Base-by-base conservation (phyloP, 2,888 invertebrate genomes). In the Zootermopsis nevadensis region DNA sequence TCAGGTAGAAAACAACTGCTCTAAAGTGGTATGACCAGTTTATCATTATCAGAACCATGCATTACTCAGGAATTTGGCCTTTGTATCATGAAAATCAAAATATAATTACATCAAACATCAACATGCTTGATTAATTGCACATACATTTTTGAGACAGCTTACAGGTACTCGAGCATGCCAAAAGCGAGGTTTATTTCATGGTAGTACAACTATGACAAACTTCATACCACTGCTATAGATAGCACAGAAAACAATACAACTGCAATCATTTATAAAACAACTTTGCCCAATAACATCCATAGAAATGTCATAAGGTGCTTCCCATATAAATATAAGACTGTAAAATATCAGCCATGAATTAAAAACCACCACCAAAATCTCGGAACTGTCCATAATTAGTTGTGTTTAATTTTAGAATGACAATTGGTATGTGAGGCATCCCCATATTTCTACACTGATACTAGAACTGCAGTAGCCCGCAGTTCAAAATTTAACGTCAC, bases 1-100 rank as follows among this genome's bases (percentile, higher is more conserved):
- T 74, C 74, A 74, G 74, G 74, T 74, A 74, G 42, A 74, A n/a
- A 33, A 72, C 19, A 53, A 53, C 60, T n/a, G 60, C 15, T 60
- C 60, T 60, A 27, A 60, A 72, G 31, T 74, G 38, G n/a, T 7
- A n/a, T 66, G 27, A 12, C 38, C 79, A 79, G 79, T 60, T 74
- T n/a, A 38, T 74, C 4, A 60, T 60, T 15, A 60, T 1, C 27
- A 31, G n/a, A 79, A 79, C 30, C 60, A 35, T 77, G 53, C 77
- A 33, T 22, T 33, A 35, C 22, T 60, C 60, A 79, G 35, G 35
- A 79, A 66, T 66, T 66, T 79, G 79, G 66, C 60, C 3, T 38
- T 30, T 22, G 19, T 42, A 31, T 30, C 19, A 77, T 77, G 42
- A 76, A 12, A 12, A 53, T 24, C 31, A 74, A 22, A 19, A 77